Evolutionary conservation across 2,888 invertebrate species (phyloP).

Genomic region (Bembecia ichneumoniformis): DNA sequence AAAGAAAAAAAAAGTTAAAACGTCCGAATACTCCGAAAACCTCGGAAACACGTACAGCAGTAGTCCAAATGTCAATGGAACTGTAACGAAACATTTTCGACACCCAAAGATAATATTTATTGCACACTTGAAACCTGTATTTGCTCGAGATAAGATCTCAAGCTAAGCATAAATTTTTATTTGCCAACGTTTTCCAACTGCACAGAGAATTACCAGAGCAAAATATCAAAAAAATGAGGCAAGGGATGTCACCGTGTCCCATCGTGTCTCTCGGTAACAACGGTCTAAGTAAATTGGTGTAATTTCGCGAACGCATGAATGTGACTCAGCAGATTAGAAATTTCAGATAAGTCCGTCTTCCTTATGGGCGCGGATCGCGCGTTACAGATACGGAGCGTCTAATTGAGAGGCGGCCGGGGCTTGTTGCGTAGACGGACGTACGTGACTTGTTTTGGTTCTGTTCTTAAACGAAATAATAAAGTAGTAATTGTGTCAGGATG

Average conservation of each 20-base stretch:
- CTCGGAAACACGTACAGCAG: slow-evolving; percentile 5
- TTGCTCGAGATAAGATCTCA: slow-evolving; percentile 14
- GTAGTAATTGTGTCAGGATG: slow-evolving; percentile 12
- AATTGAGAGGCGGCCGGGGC: slow-evolving; percentile 31
- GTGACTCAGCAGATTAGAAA: slow-evolving; percentile 60
- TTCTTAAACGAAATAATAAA: slow-evolving; percentile 24
- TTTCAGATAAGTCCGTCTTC: slow-evolving; percentile 50
- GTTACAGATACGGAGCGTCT: slow-evolving; percentile 41
- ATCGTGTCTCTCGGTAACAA: neutral
- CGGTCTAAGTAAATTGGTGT: slow-evolving; percentile 15
- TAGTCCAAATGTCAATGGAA: slow-evolving; percentile 29
- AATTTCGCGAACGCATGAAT: slow-evolving; percentile 45
- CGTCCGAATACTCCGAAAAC: neutral
- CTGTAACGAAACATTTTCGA: slow-evolving; percentile 25
- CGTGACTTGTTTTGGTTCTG: slow-evolving; percentile 45
- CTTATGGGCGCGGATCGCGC: slow-evolving; percentile 52
- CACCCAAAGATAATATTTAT: slow-evolving; percentile 32
- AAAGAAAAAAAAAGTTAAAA: too few species aligned
- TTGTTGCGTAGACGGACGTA: slow-evolving; percentile 21
- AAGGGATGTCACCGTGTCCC: slow-evolving; percentile 3
- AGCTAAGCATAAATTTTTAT: slow-evolving; percentile 5
- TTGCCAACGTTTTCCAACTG: slow-evolving; percentile 5
- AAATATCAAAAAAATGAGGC: slow-evolving; percentile 3
- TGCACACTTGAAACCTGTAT: slow-evolving; percentile 19
- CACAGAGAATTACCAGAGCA: neutral